Base-by-base conservation (phyloP, 37 sponge, comb jelly and placozoan species). In the Ephydatia muelleri region DNA sequence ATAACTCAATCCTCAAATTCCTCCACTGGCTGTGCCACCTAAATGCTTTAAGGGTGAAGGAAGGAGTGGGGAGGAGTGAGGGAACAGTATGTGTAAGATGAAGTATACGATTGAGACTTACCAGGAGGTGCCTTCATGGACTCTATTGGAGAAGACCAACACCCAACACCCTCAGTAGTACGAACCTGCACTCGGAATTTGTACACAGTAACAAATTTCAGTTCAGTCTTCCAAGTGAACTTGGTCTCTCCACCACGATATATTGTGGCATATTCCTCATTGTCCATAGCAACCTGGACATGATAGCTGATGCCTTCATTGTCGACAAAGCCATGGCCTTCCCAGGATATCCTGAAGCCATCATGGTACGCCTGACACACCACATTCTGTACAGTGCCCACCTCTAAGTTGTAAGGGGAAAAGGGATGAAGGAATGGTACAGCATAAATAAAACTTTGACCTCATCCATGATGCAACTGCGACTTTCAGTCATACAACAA, bases 111-210 rank as follows among this genome's bases (percentile, higher is more conserved):
- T 26, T 14, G 43, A 35, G 77, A 49, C 73, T 39, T 82, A 88
- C 88, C 11, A 76, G 88, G 88, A 43, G 47, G 80, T 34, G 76
- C 67, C 79, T 71, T 84, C 64, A 31, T 29, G 14, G 73, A 70
- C 33, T 48, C n/a, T 11, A 72, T 47, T 78, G 90, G 85, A 2
- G 65, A 48, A 0, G 70, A 75, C 85, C 85, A 85, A 48, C 80
- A 76, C 0, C 90, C 85, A 23, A 84, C 77, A 1, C 85, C 90
- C 47, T 89, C 85, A 19, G 73, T 68, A 5, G 85, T 89, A 5
- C 77, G 77, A 16, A 88, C 88, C 40, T 82, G 81, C 8, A 88
- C 88, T 69, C 88, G 31, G 47, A 88, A 88, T 57, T 49, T 68
- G 65, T 82, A 69, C 2, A 48, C 49, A 0, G 40, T 32, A 23